These are phyloP conservation scores for Peromyscus eremicus DNA, from an alignment of 2,797 vertebrate genomes.

Conservation along the genomic window DNA sequence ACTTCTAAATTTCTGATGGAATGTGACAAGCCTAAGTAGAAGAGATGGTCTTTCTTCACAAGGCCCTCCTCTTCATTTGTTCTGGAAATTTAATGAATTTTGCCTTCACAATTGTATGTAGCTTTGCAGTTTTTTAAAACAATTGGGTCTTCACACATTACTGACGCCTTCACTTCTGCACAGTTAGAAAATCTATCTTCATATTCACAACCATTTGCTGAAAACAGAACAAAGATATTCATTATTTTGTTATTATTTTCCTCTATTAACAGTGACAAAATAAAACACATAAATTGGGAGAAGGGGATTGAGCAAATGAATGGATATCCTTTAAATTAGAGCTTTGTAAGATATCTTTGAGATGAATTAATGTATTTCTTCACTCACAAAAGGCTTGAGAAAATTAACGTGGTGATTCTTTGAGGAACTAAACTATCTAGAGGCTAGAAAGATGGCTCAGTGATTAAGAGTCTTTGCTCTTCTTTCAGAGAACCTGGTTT, in stretches of 20 bases:
- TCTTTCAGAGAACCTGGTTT: not conserved
- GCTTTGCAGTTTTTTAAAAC: accelerated
- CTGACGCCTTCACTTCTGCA: accelerated
- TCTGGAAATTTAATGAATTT: slow-evolving; percentile 58
- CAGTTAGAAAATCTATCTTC: not conserved
- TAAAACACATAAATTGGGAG: not conserved
- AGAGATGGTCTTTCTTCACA: not conserved
- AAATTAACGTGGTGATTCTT: not conserved
- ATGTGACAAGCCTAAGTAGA: not conserved
- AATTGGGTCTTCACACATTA: accelerated
- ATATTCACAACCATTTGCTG: slow-evolving; percentile 62
- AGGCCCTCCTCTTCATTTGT: accelerated
- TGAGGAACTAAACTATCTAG: not conserved
- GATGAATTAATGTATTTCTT: not conserved
- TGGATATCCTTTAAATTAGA: not conserved
- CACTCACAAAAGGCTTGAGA: not conserved
- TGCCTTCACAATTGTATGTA: not conserved
- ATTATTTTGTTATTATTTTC: not conserved
- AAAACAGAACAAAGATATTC: slow-evolving; percentile 80
- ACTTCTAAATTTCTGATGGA: not conserved
- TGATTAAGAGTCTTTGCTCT: not conserved
- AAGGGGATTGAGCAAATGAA: not conserved
- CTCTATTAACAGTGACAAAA: not conserved
- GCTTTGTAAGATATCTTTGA: not conserved
- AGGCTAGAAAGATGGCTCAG: not conserved